phyloP scores from a whole-genome alignment of 2,888 invertebrate species.

The Lasioglossum pauxillum region DNA sequence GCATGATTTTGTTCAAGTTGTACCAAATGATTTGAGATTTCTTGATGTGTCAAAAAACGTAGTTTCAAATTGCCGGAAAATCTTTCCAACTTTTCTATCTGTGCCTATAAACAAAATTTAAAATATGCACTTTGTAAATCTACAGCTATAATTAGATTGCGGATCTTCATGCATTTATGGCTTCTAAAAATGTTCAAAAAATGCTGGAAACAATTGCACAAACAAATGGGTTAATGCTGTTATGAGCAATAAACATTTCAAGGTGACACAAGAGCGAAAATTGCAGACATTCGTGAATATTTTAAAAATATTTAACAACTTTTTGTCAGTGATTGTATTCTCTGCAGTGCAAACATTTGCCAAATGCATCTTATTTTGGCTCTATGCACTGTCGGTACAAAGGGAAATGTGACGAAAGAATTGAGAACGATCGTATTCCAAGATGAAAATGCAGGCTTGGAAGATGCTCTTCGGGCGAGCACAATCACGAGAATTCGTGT shows the following conservation, averaged over 20 bases:
- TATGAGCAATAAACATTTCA: neutral
- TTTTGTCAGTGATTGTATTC: neutral
- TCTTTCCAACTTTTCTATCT: neutral
- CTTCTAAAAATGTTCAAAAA: too few species aligned
- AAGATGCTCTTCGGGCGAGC: neutral
- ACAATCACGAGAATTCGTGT: neutral
- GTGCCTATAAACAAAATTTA: neutral
- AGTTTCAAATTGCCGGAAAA: neutral
- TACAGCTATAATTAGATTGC: too few species aligned
- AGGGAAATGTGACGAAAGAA: neutral
- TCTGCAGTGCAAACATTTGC: conserved; percentile 71
- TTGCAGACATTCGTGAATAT: too few species aligned
- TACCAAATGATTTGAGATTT: too few species aligned
- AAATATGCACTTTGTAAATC: too few species aligned
- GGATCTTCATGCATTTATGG: too few species aligned
- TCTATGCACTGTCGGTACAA: neutral
- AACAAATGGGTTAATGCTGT: neutral
- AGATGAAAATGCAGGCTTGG: neutral
- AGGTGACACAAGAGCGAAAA: too few species aligned
- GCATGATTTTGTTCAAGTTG: neutral
- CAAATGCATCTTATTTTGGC: conserved; percentile 73
- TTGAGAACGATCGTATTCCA: neutral
- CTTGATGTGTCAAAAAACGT: neutral
- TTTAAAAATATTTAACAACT: too few species aligned
- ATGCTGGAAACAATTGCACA: too few species aligned